Evolutionary conservation across 2,888 invertebrate species (phyloP).

Genomic region (Protodeltote pygarga): DNA sequence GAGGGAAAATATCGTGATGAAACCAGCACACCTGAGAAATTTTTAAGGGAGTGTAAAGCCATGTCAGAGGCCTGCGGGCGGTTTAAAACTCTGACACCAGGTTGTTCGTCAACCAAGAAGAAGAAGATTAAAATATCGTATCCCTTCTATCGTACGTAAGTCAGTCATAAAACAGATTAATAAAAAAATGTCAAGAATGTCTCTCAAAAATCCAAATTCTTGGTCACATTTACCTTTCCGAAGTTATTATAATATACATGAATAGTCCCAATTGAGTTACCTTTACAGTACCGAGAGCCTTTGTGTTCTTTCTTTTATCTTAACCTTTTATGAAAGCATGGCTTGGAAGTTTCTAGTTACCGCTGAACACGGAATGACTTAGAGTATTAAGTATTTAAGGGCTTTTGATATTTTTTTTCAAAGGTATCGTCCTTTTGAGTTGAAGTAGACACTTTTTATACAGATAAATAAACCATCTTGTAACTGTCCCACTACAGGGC

Average conservation of each 20-base stretch:
- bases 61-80: no score
- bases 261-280: conserved; percentile 53
- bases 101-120: no score
- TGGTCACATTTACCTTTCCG: conserved; percentile 29
- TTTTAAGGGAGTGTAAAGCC: no score
- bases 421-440: not conserved
- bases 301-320: conserved; percentile 39
- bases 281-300: conserved; percentile 36
- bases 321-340: conserved; percentile 38
- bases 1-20: no score
- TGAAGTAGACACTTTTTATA: no score
- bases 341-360: conserved; percentile 40
- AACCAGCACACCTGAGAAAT: no score
- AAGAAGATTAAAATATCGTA: no score
- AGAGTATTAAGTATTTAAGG: not conserved
- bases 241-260: conserved; percentile 52
- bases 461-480: no score
- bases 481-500: no score
- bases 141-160: no score
- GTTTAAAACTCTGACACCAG: no score
- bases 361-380: not conserved
- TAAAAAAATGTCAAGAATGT: not conserved
- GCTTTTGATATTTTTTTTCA: not conserved
- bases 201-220: not conserved
- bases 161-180: no score